These are phyloP conservation scores for Vireo altiloquus DNA, from an alignment of 2,113 vertebrate species.

Conservation along the genomic window DNA sequence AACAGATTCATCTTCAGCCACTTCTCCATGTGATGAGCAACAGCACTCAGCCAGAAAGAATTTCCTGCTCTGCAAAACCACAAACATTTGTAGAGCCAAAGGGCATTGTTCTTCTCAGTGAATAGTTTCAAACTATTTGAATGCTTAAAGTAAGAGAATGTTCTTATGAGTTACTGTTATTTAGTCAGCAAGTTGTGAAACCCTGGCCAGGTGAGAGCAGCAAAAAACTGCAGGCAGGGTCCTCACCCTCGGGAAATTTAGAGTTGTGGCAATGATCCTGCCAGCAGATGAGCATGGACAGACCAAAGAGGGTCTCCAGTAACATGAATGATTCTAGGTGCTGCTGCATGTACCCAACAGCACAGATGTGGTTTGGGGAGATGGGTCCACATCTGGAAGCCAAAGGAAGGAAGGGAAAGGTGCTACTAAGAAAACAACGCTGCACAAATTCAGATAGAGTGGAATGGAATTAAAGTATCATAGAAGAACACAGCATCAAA, in stretches of 20 bases:
- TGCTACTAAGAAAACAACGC: neutral
- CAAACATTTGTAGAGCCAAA: slow-evolving; percentile 42
- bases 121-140: slow-evolving; percentile 51
- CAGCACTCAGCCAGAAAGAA: slow-evolving; percentile 43
- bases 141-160: slow-evolving; percentile 2
- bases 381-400: neutral
- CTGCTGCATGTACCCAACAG: neutral
- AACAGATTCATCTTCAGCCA: slow-evolving; percentile 40
- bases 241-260: neutral
- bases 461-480: neutral
- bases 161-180: neutral
- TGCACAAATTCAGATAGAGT: neutral
- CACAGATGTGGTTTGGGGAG: neutral
- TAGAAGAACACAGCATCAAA: neutral
- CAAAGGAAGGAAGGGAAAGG: neutral
- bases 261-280: neutral
- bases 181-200: slow-evolving; percentile 10
- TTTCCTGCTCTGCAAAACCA: slow-evolving; percentile 61
- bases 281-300: neutral
- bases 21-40: slow-evolving; percentile 43
- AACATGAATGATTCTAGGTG: neutral
- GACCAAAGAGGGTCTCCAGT: neutral
- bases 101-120: slow-evolving; percentile 51
- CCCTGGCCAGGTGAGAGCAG: slow-evolving; percentile 10
- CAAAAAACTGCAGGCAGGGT: neutral